Percentiles rank a stretch among this genome's conserved stretches.
These are phyloP conservation scores for Epizoanthus stellaris DNA, from an alignment of 92 coral and sea anemone species.

Conservation along the genomic window DNA sequence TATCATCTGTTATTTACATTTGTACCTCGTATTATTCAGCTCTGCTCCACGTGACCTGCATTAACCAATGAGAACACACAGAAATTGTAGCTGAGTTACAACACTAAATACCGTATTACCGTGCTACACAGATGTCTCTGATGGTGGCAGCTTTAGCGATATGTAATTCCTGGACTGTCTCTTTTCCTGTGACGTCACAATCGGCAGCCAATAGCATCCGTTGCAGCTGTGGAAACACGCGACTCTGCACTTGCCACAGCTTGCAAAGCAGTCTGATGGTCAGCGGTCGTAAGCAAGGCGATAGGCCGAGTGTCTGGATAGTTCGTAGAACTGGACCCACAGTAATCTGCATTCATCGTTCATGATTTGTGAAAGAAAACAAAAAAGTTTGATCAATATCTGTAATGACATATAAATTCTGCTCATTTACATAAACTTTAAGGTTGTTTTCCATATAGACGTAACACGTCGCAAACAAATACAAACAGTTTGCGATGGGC, in stretches of 20 bases:
- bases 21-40: too few species aligned
- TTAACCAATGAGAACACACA: too few species aligned
- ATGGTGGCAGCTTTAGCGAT: slow-evolving; percentile 91
- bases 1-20: too few species aligned
- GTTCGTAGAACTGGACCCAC: slow-evolving; percentile 84
- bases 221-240: slow-evolving; percentile 89
- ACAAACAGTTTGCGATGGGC: too few species aligned
- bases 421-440: too few species aligned
- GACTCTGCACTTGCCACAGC: slow-evolving; percentile 87
- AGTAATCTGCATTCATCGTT: slow-evolving; percentile 55
- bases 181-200: slow-evolving; percentile 48
- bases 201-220: slow-evolving; percentile 69
- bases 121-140: slow-evolving; percentile 81
- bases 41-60: too few species aligned
- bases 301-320: slow-evolving; percentile 75
- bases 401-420: too few species aligned
- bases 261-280: slow-evolving; percentile 81
- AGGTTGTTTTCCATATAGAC: too few species aligned
- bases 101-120: slow-evolving; percentile 58
- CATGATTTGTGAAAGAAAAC: not conserved
- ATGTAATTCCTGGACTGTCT: slow-evolving; percentile 68
- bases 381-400: too few species aligned
- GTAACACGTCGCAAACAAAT: too few species aligned
- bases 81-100: not conserved
- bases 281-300: slow-evolving; percentile 71